Evolutionary conservation across 2,888 invertebrate species (phyloP).

Genomic region (Emmelina monodactyla): DNA sequence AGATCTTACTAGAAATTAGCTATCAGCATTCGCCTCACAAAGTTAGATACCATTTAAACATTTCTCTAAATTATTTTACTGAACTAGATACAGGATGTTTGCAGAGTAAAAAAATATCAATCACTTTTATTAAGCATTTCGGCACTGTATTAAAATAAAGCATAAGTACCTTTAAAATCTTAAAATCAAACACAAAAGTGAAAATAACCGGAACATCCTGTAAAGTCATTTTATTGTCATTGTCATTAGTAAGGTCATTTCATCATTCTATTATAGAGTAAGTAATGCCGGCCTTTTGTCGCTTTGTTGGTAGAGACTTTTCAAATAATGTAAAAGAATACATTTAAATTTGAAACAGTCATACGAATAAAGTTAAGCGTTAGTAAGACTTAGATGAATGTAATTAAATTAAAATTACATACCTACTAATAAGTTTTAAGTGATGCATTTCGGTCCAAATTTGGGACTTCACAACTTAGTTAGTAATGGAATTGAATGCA

Average conservation of each 20-base stretch:
- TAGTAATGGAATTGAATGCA: constrained; percentile 56
- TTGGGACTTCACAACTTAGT: constrained; percentile 20
- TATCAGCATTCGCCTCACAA: constrained; percentile 41
- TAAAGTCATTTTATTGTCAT: constrained; percentile 33
- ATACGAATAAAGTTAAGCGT: not conserved
- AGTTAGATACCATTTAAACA: constrained; percentile 35
- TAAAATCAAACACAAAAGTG: constrained; percentile 25
- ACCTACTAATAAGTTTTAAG: not conserved
- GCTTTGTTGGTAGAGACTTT: constrained; percentile 5
- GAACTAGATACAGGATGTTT: constrained; percentile 47
- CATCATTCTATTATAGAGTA: constrained; percentile 52
- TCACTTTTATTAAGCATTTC: not conserved
- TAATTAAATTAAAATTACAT: not conserved
- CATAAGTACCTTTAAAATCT: constrained; percentile 30
- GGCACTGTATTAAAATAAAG: not conserved
- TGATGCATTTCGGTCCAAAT: constrained; percentile 22
- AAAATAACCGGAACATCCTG: constrained; percentile 54
- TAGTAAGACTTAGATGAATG: not conserved
- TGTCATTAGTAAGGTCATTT: constrained; percentile 31
- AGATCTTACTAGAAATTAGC: constrained; percentile 57
- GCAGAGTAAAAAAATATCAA: constrained; percentile 24
- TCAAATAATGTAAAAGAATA: constrained; percentile 6
- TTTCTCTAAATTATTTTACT: constrained; percentile 31
- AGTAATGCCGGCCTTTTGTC: constrained; percentile 56
- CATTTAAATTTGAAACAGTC: not conserved